These are phyloP conservation scores for Cnemophilus loriae DNA, from an alignment of 2,113 vertebrate genomes.

Conservation along the genomic window DNA sequence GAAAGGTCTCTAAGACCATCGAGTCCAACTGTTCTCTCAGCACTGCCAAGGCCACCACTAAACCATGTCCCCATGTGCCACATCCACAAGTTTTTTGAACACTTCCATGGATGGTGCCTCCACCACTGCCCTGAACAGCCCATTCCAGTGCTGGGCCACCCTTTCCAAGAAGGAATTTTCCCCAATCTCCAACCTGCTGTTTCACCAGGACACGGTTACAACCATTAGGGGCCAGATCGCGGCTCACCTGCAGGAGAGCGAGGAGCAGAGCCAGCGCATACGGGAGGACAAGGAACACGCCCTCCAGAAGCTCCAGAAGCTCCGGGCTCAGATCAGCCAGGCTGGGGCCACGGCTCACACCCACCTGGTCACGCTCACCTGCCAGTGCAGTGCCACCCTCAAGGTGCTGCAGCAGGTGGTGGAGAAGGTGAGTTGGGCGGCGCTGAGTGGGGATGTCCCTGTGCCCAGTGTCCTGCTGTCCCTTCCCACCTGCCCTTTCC, in stretches of 20 bases:
- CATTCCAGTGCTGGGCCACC: neutral
- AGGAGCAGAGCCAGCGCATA: slow-evolving; percentile 37
- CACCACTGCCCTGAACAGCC: neutral
- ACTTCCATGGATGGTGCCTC: neutral
- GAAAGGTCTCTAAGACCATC: neutral
- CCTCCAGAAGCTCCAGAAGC: slow-evolving; percentile 60
- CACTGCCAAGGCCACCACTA: neutral
- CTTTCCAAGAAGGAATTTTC: neutral
- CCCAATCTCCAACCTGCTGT: rapidly evolving
- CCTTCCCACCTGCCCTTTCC: neutral
- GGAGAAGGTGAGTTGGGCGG: slow-evolving; percentile 66
- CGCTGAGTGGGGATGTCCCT: rapidly evolving
- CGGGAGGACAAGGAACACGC: slow-evolving; percentile 63
- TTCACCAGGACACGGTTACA: slow-evolving; percentile 68
- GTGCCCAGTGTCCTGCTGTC: neutral
- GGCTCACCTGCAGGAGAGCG: slow-evolving; percentile 35
- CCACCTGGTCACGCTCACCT: slow-evolving; percentile 66
- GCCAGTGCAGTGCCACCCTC: slow-evolving; percentile 69
- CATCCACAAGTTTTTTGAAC: neutral
- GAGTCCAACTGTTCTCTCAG: rapidly evolving
- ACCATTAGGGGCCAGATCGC: slow-evolving; percentile 43
- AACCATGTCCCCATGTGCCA: neutral
- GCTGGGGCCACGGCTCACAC: slow-evolving; percentile 34
- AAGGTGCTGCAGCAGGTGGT: slow-evolving; percentile 63
- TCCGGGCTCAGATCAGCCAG: slow-evolving; percentile 67